phyloP scores from a whole-genome alignment of 2,113 vertebrate species.

The Neodontobutis hainanensis region DNA sequence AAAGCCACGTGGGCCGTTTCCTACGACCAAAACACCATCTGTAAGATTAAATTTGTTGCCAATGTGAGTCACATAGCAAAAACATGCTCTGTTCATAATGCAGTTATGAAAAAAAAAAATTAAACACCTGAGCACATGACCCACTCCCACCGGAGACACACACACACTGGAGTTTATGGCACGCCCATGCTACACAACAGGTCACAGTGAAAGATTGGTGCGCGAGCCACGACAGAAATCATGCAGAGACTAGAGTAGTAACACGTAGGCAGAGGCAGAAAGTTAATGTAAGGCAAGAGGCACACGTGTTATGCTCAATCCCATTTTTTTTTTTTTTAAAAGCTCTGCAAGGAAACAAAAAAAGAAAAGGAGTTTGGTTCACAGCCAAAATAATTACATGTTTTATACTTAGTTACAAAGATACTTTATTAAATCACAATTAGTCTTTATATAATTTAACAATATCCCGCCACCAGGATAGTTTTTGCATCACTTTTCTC shows the following conservation, averaged over 20 bases:
- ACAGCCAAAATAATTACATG: conserved; percentile 12
- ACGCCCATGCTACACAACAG: conserved; percentile 60
- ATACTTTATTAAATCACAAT: conserved; percentile 12
- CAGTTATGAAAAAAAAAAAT: neutral
- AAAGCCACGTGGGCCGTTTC: conserved; percentile 52
- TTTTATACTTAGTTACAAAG: conserved; percentile 12
- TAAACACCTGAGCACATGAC: conserved; percentile 62
- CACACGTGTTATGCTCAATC: conserved; percentile 41
- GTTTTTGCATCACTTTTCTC: conserved; percentile 1
- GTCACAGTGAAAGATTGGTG: conserved; percentile 66
- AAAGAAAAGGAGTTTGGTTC: conserved; percentile 10
- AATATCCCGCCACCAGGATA: neutral
- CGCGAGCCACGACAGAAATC: conserved; percentile 39
- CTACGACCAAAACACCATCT: conserved; percentile 53
- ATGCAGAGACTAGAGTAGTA: conserved; percentile 50
- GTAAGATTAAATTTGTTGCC: conserved; percentile 32
- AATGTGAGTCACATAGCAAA: conserved; percentile 33
- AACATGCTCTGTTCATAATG: conserved; percentile 36
- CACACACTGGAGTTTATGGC: conserved; percentile 19
- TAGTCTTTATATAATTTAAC: conserved; percentile 3
- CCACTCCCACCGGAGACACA: conserved; percentile 39
- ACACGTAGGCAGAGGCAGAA: conserved; percentile 36
- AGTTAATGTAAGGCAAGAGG: conserved; percentile 68
- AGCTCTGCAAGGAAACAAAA: conserved; percentile 19
- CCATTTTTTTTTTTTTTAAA: conserved; percentile 17